phyloP scores from a whole-genome alignment of 2,797 vertebrate genomes.

The Phyllotis vaccarum region DNA sequence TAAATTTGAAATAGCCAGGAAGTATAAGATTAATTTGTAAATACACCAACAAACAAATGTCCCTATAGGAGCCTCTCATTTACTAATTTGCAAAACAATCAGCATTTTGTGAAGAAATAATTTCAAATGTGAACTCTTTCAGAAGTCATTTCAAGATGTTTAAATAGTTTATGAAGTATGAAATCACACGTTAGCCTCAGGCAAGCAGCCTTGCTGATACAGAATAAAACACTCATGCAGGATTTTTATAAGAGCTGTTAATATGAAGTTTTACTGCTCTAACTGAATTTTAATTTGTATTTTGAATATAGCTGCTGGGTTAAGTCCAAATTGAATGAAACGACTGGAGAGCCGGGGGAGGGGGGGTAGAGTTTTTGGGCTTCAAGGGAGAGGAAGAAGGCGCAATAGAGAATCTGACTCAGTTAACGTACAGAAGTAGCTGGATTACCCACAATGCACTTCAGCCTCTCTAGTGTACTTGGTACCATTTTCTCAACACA shows the following conservation, averaged over 20 bases:
- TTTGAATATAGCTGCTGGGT: conserved; percentile 27
- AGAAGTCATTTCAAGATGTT: conserved; percentile 67
- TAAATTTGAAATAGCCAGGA: conserved; percentile 43
- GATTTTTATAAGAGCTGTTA: conserved; percentile 61
- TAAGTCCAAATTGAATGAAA: conserved; percentile 62
- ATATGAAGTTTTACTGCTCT: conserved; percentile 55
- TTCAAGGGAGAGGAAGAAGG: background rate
- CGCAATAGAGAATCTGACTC: background rate
- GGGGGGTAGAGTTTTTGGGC: background rate
- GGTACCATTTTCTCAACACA: background rate
- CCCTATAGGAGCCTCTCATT: background rate
- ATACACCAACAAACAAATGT: background rate
- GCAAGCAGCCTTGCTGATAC: background rate
- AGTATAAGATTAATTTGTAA: conserved; percentile 35
- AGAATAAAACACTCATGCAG: conserved; percentile 47
- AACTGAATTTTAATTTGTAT: conserved; percentile 40
- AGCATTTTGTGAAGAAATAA: conserved; percentile 49
- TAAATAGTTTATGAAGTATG: conserved; percentile 73
- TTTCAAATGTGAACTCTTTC: conserved; percentile 49
- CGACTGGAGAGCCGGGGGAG: background rate
- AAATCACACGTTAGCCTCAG: conserved; percentile 62
- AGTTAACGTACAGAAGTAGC: background rate
- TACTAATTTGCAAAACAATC: conserved; percentile 58
- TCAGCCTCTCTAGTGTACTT: too few species aligned
- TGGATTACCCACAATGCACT: background rate